phyloP scores from a whole-genome alignment of 2,888 invertebrate species.

The Chloroclysta siterata region DNA sequence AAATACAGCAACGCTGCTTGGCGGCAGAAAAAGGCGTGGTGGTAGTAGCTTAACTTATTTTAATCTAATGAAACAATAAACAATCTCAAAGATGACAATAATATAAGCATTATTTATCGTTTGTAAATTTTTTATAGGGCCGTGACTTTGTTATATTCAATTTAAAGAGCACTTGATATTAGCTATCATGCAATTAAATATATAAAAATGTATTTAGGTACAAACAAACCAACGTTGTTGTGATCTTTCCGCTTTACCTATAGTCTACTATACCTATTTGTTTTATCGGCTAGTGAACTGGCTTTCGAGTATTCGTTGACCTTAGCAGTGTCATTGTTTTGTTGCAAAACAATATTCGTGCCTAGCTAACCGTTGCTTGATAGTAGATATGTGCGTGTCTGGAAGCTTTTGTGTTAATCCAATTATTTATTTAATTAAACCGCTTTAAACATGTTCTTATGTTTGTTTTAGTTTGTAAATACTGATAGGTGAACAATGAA shows the following conservation, averaged over 20 bases:
- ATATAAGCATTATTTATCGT: too few species aligned
- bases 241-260: constrained; percentile 23
- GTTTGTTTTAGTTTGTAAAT: neutral
- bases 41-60: too few species aligned
- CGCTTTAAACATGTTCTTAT: constrained; percentile 5
- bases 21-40: too few species aligned
- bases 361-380: constrained; percentile 44
- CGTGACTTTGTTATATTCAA: too few species aligned
- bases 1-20: too few species aligned
- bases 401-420: constrained; percentile 7
- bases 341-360: constrained; percentile 47
- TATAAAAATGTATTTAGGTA: too few species aligned
- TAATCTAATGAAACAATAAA: too few species aligned
- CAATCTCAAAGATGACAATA: too few species aligned
- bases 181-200: too few species aligned
- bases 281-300: constrained; percentile 38
- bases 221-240: neutral
- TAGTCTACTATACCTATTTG: constrained; percentile 29
- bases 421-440: constrained; percentile 16
- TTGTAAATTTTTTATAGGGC: too few species aligned
- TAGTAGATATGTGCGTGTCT: constrained; percentile 25
- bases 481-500: neutral
- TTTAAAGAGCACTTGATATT: too few species aligned
- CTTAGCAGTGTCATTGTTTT: constrained; percentile 37
- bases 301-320: constrained; percentile 36